Base-by-base conservation (phyloP, 2,888 invertebrate species). In the Plebejus argus region DNA sequence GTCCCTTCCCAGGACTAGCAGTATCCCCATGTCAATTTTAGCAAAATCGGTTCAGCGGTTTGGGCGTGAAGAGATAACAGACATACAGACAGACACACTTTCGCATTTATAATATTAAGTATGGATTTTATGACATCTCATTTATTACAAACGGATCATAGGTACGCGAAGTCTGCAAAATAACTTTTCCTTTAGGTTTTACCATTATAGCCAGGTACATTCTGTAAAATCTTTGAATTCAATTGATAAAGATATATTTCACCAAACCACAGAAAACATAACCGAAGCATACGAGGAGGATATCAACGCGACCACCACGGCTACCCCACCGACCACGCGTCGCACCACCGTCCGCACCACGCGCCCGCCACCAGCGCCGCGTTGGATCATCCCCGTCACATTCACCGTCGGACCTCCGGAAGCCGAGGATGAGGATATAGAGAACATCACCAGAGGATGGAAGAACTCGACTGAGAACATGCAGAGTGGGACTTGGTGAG, bases 381-480 rank as follows among this genome's bases (percentile, higher is more conserved):
- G 96, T 83, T 98, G 97, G 97, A 96, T 96, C 81, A 96, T 98
- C 80, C 97, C 97, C 0, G 94, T 98, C 76, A 97, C 96, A 4
- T 98, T 96, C 88, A 95, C 96, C 79, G 96, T 96, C 4, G 96
- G 96, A 76, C 95, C 96, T 0, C 76, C 90, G 0, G 95, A 95
- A 71, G 93, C 95, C 76, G 88, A 90, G 0, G 90, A 95, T 61
- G 94, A 88, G 0, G 87, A 89, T 5, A 88, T 84, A n/a, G 89
- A 90, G 1, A 92, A 93, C 58, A 80, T 88, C 0, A 89, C 90
- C 0, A 87, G 82, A 10, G 77, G 86, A 0, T 88, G 87, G 87
- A 88, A 83, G 79, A 91, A 92, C 74, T 82, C 84, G 0, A 89
- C 88, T 0, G 90, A 91, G 76, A 84, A 81, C 0, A 83, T 88